phyloP scores from a whole-genome alignment of 1,140 invertebrate species.

The Nixonia krombeini region DNA sequence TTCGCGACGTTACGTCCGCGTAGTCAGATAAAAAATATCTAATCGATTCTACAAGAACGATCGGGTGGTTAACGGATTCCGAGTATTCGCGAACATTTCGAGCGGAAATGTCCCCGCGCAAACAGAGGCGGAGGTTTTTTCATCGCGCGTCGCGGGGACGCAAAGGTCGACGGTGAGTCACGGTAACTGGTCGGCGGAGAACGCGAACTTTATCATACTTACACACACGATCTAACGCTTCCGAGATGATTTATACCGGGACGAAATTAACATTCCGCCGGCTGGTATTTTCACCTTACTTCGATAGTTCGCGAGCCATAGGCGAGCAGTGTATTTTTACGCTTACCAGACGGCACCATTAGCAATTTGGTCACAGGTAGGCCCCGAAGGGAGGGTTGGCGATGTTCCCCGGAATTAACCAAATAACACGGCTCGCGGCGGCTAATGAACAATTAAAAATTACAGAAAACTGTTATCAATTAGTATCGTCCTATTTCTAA shows the following conservation, averaged over 20 bases:
- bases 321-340: slow-evolving; percentile 42
- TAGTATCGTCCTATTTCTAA: too few relatives aligned
- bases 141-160: slow-evolving; percentile 15
- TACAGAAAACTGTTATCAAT: too few relatives aligned
- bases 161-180: slow-evolving; percentile 50
- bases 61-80: too few relatives aligned
- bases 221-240: slow-evolving; percentile 37
- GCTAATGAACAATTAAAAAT: slow-evolving; percentile 6
- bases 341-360: slow-evolving; percentile 36
- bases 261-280: slow-evolving; percentile 58
- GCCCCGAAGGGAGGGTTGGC: slow-evolving; percentile 13
- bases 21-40: too few relatives aligned
- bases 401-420: slow-evolving; percentile 21
- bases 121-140: too few relatives aligned
- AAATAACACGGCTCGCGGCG: slow-evolving; percentile 7
- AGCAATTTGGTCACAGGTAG: slow-evolving; percentile 33
- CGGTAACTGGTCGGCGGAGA: slow-evolving; percentile 24
- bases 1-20: too few relatives aligned
- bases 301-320: slow-evolving; percentile 44
- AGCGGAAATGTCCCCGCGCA: too few relatives aligned
- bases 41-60: too few relatives aligned
- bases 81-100: too few relatives aligned
- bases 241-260: slow-evolving; percentile 53
- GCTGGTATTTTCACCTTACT: slow-evolving; percentile 56
- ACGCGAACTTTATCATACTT: slow-evolving; percentile 50